A percentile compares a stretch with the other conserved stretches of the same genome.
Evolutionary conservation across 2,888 invertebrate genomes (phyloP).

Genomic region (Chouioia cunea): DNA sequence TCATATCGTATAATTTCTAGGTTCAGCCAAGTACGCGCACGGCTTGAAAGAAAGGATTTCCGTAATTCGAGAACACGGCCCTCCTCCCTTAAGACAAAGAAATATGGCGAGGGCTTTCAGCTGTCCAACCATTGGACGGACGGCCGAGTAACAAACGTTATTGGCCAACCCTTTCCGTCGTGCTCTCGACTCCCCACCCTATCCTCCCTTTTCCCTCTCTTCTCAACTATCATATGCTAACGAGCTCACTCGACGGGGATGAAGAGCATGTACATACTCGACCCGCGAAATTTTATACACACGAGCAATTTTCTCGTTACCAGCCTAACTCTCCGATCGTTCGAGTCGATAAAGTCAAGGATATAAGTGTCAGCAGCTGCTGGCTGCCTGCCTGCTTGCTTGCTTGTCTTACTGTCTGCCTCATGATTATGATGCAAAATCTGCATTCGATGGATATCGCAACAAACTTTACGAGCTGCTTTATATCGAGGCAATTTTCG

Average conservation of each 20-base stretch:
- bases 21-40: constrained; percentile 7
- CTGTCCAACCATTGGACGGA: constrained; percentile 64
- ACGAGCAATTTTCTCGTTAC: no score
- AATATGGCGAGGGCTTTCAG: constrained; percentile 64
- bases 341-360: no score
- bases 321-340: no score
- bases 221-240: constrained; percentile 63
- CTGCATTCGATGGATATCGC: no score
- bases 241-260: constrained; percentile 58
- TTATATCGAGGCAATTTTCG: no score
- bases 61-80: constrained; percentile 54
- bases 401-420: no score
- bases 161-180: constrained; percentile 63
- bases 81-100: constrained; percentile 29
- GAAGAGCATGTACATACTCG: constrained; percentile 25
- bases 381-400: no score
- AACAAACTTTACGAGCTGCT: no score
- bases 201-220: constrained; percentile 18
- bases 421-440: no score
- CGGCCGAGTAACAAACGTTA: constrained; percentile 57
- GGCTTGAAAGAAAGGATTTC: constrained; percentile 50
- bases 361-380: no score
- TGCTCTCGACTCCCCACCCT: constrained; percentile 6
- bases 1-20: no score
- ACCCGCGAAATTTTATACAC: no score